A percentile compares a stretch with the other conserved stretches of the same genome.
phyloP scores from a whole-genome alignment of 2,113 vertebrate genomes.

The Aegithalos caudatus region DNA sequence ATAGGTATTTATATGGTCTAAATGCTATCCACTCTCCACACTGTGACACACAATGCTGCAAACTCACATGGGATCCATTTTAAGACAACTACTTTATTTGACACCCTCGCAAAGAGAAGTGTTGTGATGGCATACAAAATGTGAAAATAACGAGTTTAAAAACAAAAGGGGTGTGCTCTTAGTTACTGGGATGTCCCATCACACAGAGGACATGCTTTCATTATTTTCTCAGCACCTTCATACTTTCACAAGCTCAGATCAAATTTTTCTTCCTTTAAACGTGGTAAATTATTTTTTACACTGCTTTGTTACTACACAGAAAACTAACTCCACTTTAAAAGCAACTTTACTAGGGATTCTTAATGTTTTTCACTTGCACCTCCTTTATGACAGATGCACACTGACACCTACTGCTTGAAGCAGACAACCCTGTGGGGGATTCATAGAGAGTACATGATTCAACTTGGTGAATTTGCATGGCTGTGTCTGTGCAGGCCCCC shows the following conservation, averaged over 20 bases:
- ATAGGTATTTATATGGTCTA: neutral
- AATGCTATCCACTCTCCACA: neutral
- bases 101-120: neutral
- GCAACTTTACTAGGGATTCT: neutral
- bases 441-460: fast-evolving
- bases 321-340: neutral
- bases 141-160: neutral
- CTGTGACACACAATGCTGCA: neutral
- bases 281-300: neutral
- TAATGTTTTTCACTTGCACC: neutral
- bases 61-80: neutral
- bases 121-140: neutral
- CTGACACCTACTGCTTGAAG: conserved; percentile 51
- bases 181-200: neutral
- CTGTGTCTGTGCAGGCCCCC: neutral
- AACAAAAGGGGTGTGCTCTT: neutral
- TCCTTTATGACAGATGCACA: neutral
- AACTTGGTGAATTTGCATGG: neutral
- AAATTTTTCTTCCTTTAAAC: neutral
- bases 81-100: neutral
- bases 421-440: neutral
- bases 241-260: neutral
- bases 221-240: neutral
- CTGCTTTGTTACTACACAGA: neutral
- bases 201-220: neutral